phyloP scores from a whole-genome alignment of 1,140 invertebrate genomes.

The Eurosta solidaginis region DNA sequence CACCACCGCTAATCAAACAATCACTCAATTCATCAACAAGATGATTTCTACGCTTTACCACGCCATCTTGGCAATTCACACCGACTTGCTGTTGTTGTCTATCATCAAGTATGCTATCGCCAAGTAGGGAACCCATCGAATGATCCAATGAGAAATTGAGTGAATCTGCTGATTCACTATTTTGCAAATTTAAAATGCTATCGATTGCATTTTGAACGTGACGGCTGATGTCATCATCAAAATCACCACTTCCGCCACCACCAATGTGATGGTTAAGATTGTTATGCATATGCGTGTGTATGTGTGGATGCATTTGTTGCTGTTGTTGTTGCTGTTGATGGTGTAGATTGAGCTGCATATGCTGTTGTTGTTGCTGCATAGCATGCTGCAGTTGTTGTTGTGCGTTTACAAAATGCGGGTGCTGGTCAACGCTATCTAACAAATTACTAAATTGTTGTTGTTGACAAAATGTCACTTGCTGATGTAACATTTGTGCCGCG shows the following conservation, averaged over 20 bases:
- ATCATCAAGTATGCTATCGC: slow-evolving; percentile 55
- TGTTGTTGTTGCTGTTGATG: slow-evolving; percentile 45
- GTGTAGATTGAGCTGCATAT: slow-evolving; percentile 53
- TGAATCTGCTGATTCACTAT: slow-evolving; percentile 50
- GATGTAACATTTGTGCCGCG: slow-evolving; percentile 39
- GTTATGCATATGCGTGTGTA: slow-evolving; percentile 39
- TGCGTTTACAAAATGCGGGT: slow-evolving; percentile 34
- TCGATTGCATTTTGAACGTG: slow-evolving; percentile 80
- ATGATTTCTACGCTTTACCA: slow-evolving; percentile 42
- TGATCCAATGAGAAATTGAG: slow-evolving; percentile 50
- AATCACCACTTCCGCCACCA: slow-evolving; percentile 46
- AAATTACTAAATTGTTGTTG: slow-evolving; percentile 48
- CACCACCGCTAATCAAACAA: slow-evolving; percentile 55
- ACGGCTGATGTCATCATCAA: slow-evolving; percentile 70
- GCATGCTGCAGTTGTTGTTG: slow-evolving; percentile 24
- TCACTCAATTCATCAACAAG: slow-evolving; percentile 55
- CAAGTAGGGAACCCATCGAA: slow-evolving; percentile 53
- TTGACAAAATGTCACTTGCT: slow-evolving; percentile 36
- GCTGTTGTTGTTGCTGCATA: slow-evolving; percentile 40
- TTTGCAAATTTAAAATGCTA: slow-evolving; percentile 75
- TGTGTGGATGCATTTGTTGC: background rate
- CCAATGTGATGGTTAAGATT: slow-evolving; percentile 40
- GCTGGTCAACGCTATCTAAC: slow-evolving; percentile 43
- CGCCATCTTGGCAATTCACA: slow-evolving; percentile 50
- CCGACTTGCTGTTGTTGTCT: slow-evolving; percentile 36